These are phyloP conservation scores for Python bivittatus DNA, from an alignment of 2,113 vertebrate species.

Conservation along the genomic window DNA sequence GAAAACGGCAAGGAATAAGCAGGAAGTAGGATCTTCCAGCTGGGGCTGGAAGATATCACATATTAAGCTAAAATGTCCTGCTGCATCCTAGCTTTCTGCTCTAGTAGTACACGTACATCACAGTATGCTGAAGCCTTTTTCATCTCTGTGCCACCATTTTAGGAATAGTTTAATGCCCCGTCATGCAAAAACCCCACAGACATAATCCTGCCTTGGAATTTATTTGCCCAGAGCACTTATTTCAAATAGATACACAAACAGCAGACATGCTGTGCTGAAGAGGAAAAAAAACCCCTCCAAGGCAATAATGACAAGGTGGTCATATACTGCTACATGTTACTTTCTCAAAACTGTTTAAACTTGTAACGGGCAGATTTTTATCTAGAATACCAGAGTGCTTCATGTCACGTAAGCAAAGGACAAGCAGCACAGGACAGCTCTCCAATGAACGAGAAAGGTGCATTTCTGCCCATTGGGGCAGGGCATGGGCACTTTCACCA, in stretches of 20 bases:
- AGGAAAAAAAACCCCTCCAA: not conserved
- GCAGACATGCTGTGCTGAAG: not conserved
- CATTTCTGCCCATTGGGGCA: not conserved
- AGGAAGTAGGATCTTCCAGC: fast-evolving
- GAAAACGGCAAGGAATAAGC: slow-evolving; percentile 20
- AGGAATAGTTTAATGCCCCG: not conserved
- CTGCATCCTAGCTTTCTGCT: not conserved
- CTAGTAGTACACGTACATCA: not conserved
- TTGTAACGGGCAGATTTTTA: not conserved
- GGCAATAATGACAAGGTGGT: not conserved
- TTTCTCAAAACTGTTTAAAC: not conserved
- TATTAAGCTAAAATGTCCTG: not conserved
- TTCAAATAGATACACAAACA: not conserved
- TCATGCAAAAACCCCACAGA: not conserved
- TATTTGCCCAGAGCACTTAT: not conserved
- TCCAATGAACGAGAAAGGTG: not conserved
- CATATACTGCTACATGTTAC: not conserved
- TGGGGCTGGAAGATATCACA: fast-evolving
- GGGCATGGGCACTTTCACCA: not conserved
- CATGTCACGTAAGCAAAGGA: not conserved
- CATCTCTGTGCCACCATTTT: not conserved
- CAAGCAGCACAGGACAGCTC: not conserved
- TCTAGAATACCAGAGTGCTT: not conserved
- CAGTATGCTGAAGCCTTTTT: not conserved
- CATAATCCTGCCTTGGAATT: not conserved